Base-by-base conservation (phyloP, 2,113 vertebrate genomes). In the Vulpes vulpes region DNA sequence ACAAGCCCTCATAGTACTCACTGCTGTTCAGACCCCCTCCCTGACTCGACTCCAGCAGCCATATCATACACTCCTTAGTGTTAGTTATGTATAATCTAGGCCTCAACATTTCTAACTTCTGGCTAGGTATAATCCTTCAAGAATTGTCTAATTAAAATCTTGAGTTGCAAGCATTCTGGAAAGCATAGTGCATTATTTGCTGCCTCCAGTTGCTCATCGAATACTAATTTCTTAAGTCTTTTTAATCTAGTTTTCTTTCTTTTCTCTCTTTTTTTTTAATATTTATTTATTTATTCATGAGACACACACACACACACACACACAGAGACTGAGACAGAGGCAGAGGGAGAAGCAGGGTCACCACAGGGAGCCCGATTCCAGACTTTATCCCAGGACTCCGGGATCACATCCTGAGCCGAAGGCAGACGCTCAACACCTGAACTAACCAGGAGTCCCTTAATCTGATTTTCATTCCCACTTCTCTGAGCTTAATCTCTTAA, bases 11-110 rank as follows among this genome's bases (percentile, higher is more conserved):
- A 22, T 3, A 10, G 1, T 30, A 11, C 5, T 35, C 3, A 9
- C 22, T 16, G n/a, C 3, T 49, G 5, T 19, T 25, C 22, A 0
- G 19, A 0, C 1, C 1, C 8, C 7, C n/a, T 60, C 9, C 8
- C 2, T 32, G 7, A 43, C 11, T 4, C 11, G 14, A 3, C 23
- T 62, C 7, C 53, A 69, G 64, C 14, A 12, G 0, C 20, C 25
- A 32, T 12, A 71, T 11, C 25, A 17, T 7, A 43, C 4, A 3
- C 14, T 17, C 49, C 8, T 59, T 92, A 20, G 8, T 30, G 6
- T 17, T 73, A 27, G n/a, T n/a, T 82, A 5, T 4, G 1, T 71
- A 22, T n/a, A 22, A 49, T 60, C 11, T n/a, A 81, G 32, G 5
- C 35, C 78, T 94, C 35, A 71, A 53, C 8, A 35, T 60, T 74